Conservation (phyloP, 2,113 vertebrate genomes). For the Sphyrna mokarran region DNA sequence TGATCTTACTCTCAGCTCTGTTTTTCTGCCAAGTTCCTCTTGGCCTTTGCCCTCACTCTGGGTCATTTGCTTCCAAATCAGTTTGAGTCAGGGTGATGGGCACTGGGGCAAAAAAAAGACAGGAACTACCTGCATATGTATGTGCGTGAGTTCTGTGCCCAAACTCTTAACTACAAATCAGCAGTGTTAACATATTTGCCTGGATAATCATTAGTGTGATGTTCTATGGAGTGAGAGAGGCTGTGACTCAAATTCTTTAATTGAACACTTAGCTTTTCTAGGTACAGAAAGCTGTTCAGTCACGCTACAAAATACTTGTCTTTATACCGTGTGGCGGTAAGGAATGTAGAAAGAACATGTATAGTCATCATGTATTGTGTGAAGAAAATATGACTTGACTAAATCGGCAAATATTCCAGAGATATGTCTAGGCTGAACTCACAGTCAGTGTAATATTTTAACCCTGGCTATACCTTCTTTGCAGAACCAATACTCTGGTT, state of each 20-base stretch:
- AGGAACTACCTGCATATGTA: background rate
- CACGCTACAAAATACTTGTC: background rate
- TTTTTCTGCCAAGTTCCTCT: background rate
- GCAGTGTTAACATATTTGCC: background rate
- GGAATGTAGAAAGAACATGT: background rate
- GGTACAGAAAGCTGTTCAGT: background rate
- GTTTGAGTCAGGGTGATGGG: background rate
- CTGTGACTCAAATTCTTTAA: background rate
- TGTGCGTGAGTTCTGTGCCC: background rate
- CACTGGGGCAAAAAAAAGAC: background rate
- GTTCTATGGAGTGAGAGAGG: background rate
- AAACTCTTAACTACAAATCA: background rate
- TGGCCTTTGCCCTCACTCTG: background rate
- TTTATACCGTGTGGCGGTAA: background rate
- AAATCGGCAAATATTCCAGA: background rate
- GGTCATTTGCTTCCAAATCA: background rate
- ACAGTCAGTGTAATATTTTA: background rate
- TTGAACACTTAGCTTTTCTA: background rate
- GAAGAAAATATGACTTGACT: background rate
- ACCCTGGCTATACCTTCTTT: background rate
- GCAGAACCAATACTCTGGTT: background rate
- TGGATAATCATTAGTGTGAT: background rate
- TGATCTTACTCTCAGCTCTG: background rate
- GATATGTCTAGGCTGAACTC: background rate
- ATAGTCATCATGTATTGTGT: background rate